These are phyloP conservation scores for Lepidocyrtinus sp. DNA, from an alignment of 2,888 invertebrate species.

Conservation along the genomic window DNA sequence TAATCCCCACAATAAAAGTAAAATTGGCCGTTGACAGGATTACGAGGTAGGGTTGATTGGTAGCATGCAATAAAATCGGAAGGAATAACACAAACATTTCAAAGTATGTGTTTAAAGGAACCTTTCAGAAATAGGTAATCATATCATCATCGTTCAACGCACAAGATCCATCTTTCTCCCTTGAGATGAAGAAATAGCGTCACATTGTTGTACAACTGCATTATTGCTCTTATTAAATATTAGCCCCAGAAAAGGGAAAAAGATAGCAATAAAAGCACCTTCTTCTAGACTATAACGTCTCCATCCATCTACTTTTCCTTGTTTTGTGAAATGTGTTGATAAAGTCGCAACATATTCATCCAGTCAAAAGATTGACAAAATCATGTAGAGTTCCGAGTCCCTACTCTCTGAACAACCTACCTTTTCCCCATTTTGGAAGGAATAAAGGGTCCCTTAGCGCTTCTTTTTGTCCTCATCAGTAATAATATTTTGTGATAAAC, in stretches of 20 bases:
- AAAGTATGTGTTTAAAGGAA: not conserved
- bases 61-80: slow-evolving; percentile 56
- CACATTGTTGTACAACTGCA: slow-evolving; percentile 21
- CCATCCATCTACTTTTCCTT: not conserved
- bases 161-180: not conserved
- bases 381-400: slow-evolving; percentile 6
- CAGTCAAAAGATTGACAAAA: slow-evolving; percentile 20
- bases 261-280: slow-evolving; percentile 38
- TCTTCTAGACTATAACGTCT: slow-evolving; percentile 26
- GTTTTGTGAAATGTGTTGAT: slow-evolving; percentile 36
- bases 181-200: too few species aligned
- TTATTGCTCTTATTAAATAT: slow-evolving; percentile 35
- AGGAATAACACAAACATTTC: not conserved
- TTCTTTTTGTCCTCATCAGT: slow-evolving; percentile 17
- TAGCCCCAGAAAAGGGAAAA: slow-evolving; percentile 23
- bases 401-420: too few species aligned
- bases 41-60: slow-evolving; percentile 63
- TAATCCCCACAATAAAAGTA: slow-evolving; percentile 63
- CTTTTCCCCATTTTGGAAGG: too few species aligned
- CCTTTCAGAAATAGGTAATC: not conserved
- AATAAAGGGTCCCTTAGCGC: not conserved
- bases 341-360: not conserved
- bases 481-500: slow-evolving; percentile 53
- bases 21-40: slow-evolving; percentile 68
- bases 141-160: not conserved